Evolutionary conservation across 1,140 invertebrate genomes (phyloP), one percentile per base, ranked within the genome.

Genomic region (Sesamia nonagrioides): DNA sequence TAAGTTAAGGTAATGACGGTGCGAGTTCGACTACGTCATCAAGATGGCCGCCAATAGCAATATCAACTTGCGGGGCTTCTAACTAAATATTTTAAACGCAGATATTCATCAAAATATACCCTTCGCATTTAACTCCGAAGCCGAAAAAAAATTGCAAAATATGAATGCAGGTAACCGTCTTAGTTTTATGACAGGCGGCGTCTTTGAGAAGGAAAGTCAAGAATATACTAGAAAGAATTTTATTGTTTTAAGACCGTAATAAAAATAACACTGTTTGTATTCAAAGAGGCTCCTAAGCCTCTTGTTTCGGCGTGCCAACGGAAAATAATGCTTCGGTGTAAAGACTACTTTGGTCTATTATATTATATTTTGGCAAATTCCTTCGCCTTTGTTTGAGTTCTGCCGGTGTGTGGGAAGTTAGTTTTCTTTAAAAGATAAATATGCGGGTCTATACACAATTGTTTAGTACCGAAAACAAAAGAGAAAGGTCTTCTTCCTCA

Each of bases 181-280:
- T 35, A 69, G 42, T 66, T 88, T 86, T 85, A 86, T 61, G 80
- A 78, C 78, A 63, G 73, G 42, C 79, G 77, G 81, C 80, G 54
- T 58, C 58, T 27, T 33, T 33, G 21, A 13, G 37, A 27, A 13
- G 40, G 63, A 61, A 17, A 35, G 17, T 33, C 80, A 63, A 79
- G 69, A 80, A 42, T 21, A n/a, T 79, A 82, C 81, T 83, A 89
- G 84, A 88, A 88, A 84, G 79, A 79, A 75, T 63, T 84, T 87
- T 88, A 91, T 91, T 91, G 86, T 91, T 92, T 91, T 92, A 91
- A 73, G 73, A 79, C 63, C 79, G n/a, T 75, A 81, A 78, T 89
- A 91, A 89, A 87, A 33, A n/a, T 40, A 50, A 52, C 81, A 78
- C n/a, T 88, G 80, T 87, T 88, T 89, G 79, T 86, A 81, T 84